Conservation (phyloP, 2,797 vertebrate genomes). For the Tenualosa ilisha region DNA sequence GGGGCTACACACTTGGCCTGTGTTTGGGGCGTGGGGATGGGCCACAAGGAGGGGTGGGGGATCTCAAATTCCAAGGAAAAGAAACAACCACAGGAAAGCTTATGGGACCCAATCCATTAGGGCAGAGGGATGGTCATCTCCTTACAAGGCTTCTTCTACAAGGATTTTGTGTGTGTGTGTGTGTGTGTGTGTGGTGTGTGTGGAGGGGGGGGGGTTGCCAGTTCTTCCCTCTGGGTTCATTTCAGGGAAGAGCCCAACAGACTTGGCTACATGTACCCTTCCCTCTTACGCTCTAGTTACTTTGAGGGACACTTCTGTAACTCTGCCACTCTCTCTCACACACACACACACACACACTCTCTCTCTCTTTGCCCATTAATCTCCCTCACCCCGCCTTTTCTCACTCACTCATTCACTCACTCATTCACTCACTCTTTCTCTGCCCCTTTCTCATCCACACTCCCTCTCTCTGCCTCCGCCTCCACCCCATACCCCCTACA, state of each 20-base stretch:
- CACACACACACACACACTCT: neutral
- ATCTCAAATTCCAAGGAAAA: too few relatives aligned
- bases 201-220: neutral
- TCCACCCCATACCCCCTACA: neutral
- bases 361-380: neutral
- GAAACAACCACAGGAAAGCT: too few relatives aligned
- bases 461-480: neutral
- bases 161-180: neutral
- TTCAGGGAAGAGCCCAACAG: neutral
- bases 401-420: neutral
- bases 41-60: too few relatives aligned
- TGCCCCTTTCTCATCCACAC: neutral
- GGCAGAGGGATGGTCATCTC: neutral
- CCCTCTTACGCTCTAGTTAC: conserved; percentile 34
- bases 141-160: neutral
- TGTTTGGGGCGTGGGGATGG: too few relatives aligned
- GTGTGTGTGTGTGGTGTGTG: neutral
- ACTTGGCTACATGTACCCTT: conserved; percentile 16
- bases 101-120: too few relatives aligned
- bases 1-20: too few relatives aligned
- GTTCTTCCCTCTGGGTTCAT: conserved; percentile 22
- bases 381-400: neutral
- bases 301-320: conserved; percentile 18
- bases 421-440: neutral
- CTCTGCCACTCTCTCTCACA: neutral